Conservation (phyloP, 2,113 vertebrate genomes). For the Ctenomys sociabilis region DNA sequence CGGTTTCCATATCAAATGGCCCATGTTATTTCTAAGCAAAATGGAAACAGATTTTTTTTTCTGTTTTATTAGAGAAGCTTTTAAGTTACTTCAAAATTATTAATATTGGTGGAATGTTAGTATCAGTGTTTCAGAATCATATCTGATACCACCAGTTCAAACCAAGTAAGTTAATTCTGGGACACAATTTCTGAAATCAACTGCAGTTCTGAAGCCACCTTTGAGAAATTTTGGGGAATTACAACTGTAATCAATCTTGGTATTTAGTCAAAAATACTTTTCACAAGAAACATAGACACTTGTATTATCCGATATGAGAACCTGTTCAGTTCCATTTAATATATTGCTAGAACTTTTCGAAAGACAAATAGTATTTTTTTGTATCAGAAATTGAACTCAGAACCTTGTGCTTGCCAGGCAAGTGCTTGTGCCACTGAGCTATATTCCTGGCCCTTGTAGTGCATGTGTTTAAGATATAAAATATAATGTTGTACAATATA, state of each 20-base stretch:
- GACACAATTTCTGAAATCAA: conserved; percentile 67
- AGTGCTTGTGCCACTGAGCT: too few species aligned
- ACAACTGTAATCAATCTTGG: conserved; percentile 68
- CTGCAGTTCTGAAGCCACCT: neutral
- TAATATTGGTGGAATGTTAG: conserved; percentile 74
- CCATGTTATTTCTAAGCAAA: conserved; percentile 39
- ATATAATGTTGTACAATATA: neutral
- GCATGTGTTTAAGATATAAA: neutral
- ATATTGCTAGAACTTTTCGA: conserved; percentile 65
- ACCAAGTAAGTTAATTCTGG: conserved; percentile 74
- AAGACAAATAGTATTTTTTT: neutral
- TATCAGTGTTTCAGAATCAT: conserved; percentile 74
- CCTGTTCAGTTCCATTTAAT: conserved; percentile 67
- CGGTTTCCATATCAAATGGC: conserved; percentile 49
- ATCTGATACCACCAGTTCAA: conserved; percentile 77
- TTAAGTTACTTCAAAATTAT: conserved; percentile 71
- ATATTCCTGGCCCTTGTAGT: too few species aligned
- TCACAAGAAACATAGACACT: conserved; percentile 58
- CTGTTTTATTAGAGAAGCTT: conserved; percentile 59
- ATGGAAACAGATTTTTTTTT: conserved; percentile 62
- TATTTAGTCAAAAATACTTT: conserved; percentile 42
- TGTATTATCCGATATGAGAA: conserved; percentile 62
- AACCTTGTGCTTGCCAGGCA: too few species aligned
- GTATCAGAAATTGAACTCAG: too few species aligned
- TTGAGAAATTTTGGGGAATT: conserved; percentile 75